These are phyloP conservation scores for Psettodes erumei DNA, from an alignment of 2,113 vertebrate genomes.

Conservation along the genomic window DNA sequence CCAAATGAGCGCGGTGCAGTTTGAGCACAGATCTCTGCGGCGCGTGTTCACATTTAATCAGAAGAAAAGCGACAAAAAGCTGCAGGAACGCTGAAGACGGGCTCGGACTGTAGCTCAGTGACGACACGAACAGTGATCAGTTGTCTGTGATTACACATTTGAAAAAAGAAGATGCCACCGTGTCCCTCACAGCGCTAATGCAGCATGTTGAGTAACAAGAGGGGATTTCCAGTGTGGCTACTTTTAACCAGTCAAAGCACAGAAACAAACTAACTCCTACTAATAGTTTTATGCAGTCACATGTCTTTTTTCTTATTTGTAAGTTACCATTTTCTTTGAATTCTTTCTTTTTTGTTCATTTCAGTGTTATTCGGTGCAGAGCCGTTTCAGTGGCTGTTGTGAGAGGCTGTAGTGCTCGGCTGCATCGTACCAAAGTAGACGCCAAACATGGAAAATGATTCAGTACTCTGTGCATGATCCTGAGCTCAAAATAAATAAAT, in stretches of 20 bases:
- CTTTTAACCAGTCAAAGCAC: slow-evolving; percentile 8
- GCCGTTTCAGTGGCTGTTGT: not conserved
- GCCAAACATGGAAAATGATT: slow-evolving; percentile 21
- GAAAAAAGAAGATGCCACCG: not conserved
- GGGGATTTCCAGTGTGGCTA: slow-evolving; percentile 18
- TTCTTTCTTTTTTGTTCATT: slow-evolving; percentile 1
- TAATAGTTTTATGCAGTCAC: not conserved
- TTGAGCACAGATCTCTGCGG: slow-evolving; percentile 8
- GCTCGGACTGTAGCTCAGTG: not conserved
- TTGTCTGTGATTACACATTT: not conserved
- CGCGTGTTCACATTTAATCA: slow-evolving; percentile 22
- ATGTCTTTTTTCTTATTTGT: not conserved
- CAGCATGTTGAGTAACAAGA: not conserved
- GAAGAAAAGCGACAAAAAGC: not conserved
- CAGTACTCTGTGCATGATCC: slow-evolving; percentile 20
- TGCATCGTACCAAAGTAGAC: slow-evolving; percentile 8
- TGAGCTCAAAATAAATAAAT: slow-evolving; percentile 47
- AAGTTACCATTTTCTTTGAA: not conserved
- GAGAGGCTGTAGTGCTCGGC: slow-evolving; percentile 5
- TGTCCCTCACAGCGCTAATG: slow-evolving; percentile 12
- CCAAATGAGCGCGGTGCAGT: slow-evolving; percentile 9
- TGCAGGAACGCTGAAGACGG: not conserved
- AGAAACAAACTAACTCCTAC: slow-evolving; percentile 27
- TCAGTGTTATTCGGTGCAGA: slow-evolving; percentile 1
- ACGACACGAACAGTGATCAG: not conserved